Evolutionary conservation across 2,797 vertebrate genomes (phyloP), one percentile per base, ranked within the genome.

Genomic region (Kryptolebias ocellatus): DNA sequence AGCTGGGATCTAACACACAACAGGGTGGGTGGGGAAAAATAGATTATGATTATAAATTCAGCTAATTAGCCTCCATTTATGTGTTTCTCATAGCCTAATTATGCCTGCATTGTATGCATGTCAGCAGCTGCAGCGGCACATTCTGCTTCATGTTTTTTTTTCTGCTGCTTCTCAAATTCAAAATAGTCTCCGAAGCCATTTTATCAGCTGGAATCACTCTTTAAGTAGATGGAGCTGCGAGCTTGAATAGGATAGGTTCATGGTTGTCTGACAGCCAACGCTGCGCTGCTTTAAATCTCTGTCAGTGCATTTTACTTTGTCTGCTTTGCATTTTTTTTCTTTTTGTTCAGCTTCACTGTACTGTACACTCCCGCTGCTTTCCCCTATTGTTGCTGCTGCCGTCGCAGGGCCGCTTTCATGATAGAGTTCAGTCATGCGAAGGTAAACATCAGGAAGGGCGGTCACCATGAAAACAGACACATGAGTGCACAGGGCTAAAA

Each of bases 371-470:
- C 59, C 18, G 59, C 59, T 50, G 59, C 60, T 59, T 16, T 61
- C 20, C 29, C 27, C 53, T 18, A 2, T 59, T 72, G 62, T 64
- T 67, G 62, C 64, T 59, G 34, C 20, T 18, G 16, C 47, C 34
- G 42, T 20, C 54, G 37, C 28, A 65, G 53, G 53, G 20, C 2
- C 1, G 37, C 69, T 74, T 74, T 76, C 45, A 54, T 62, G 74
- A 50, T n/a, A 52, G 61, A 62, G 67, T 70, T 72, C 49, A 49
- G 52, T 67, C 56, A 67, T 64, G 70, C 65, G 58, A 56, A n/a
- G 10, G 60, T 63, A 72, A 75, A 55, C 58, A 59, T 42, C 47
- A 66, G 72, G 78, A 79, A 82, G 78, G 64, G 79, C 72, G 78
- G 67, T 66, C 63, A 62, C 61, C 49, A 29, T 7, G 16, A 72